Conservation (phyloP, 2,113 vertebrate species). For the Triplophysa tibetana region DNA sequence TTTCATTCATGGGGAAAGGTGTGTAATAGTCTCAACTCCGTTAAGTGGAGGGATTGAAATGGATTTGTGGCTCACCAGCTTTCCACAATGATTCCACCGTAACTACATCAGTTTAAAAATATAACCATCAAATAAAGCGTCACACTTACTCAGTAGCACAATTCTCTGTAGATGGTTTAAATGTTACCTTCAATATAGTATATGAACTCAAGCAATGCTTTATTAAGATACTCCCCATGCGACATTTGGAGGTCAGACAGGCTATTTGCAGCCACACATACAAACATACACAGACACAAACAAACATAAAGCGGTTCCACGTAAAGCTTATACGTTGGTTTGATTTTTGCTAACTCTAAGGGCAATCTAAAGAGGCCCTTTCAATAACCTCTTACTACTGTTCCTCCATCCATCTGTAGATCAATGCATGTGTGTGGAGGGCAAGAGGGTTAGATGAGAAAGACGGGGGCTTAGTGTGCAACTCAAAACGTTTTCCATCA, state of each 20-base stretch:
- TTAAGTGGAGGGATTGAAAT: conserved; percentile 48
- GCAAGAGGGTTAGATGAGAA: conserved; percentile 6
- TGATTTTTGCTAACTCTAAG: conserved; percentile 57
- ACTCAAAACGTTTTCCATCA: conserved; percentile 74
- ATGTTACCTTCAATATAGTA: not conserved
- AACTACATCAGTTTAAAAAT: conserved; percentile 37
- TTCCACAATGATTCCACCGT: not conserved
- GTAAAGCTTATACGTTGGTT: conserved; percentile 54
- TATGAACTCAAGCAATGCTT: not conserved
- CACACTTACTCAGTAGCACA: conserved; percentile 1
- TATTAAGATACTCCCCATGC: not conserved
- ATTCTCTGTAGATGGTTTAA: not conserved
- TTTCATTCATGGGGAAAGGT: no score
- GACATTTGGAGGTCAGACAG: not conserved
- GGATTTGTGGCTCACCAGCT: conserved; percentile 39
- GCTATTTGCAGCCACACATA: conserved; percentile 19
- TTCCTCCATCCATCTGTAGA: conserved; percentile 25
- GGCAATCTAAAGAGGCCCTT: conserved; percentile 26
- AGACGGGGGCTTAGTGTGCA: conserved; percentile 63
- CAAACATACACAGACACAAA: not conserved
- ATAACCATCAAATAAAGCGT: conserved; percentile 19
- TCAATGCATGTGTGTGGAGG: conserved; percentile 13
- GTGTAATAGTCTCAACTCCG: not conserved
- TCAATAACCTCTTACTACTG: conserved; percentile 14
- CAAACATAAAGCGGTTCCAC: conserved; percentile 16